Evolutionary conservation across 2,113 vertebrate species (phyloP), one percentile per base, ranked within the genome.

Genomic region (Saccopteryx leptura): DNA sequence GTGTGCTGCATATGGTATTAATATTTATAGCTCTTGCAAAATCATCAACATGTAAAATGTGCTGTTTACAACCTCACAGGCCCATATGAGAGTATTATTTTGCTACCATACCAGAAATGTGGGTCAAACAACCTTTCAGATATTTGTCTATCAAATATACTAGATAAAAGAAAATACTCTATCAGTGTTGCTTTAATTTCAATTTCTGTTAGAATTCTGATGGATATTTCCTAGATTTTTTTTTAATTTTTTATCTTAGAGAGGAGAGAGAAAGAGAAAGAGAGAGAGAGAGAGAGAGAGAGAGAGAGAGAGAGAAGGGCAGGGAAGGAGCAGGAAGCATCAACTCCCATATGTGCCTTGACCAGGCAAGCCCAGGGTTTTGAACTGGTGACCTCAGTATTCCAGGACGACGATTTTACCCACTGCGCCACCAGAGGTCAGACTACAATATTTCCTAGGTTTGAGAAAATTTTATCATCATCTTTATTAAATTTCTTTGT

Each of bases 401-500:
- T 39, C 39, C 39, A 39, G 39, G 39, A 3, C 39, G 39, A 39
- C 39, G 39, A 39, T 39, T 39, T 39, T 39, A 39, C 39, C 39
- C 39, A 39, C 39, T 39, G 39, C 39, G 39, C 39, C 39, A 39
- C 39, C 39, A 39, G 3, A 39, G 39, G 39, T 39, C 39, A 39
- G 39, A 39, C 39, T 39, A n/a, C n/a, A n/a, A 84, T 28, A 74
- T 74, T 83, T 39, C 54, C 7, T 56, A 56, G 21, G 2, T 68
- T 31, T n/a, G 69, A 84, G 26, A 80, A 13, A 0, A 96, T 66
- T 82, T 78, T 50, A 68, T 39, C 39, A 88, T 68, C 1, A 56
- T 71, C 52, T 76, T 90, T 54, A 94, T 78, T 83, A 92, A 87
- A 88, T 52, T 26, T 26, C 28, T 52, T 87, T 94, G 23, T 54